These are phyloP conservation scores for Trichonephila clavata DNA, from an alignment of 1,140 invertebrate genomes.

Conservation along the genomic window DNA sequence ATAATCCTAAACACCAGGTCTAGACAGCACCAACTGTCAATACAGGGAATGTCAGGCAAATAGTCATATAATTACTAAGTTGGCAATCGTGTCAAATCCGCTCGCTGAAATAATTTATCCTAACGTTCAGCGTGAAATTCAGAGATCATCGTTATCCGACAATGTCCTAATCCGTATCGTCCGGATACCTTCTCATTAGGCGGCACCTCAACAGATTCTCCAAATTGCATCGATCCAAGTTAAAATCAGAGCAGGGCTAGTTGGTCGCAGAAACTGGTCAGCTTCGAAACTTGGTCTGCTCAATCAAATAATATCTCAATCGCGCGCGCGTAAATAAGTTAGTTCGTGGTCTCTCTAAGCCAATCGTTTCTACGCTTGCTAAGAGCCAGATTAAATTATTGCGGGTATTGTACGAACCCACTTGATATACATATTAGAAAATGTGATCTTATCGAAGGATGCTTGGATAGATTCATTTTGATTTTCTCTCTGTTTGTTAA, in stretches of 20 bases:
- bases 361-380: slow-evolving; percentile 43
- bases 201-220: slow-evolving; percentile 22
- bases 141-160: slow-evolving; percentile 29
- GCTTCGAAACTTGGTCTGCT: slow-evolving; percentile 56
- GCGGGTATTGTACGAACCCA: slow-evolving; percentile 29
- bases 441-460: slow-evolving; percentile 34
- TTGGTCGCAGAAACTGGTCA: slow-evolving; percentile 35
- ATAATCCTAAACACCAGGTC: slow-evolving; percentile 3
- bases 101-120: slow-evolving; percentile 45
- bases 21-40: slow-evolving; percentile 20
- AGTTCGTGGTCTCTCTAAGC: slow-evolving; percentile 28
- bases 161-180: slow-evolving; percentile 31
- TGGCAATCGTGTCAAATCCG: slow-evolving; percentile 47
- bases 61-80: slow-evolving; percentile 50
- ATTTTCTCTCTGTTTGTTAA: slow-evolving; percentile 20
- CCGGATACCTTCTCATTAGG: slow-evolving; percentile 33
- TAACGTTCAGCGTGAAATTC: slow-evolving; percentile 52
- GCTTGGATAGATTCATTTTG: not conserved
- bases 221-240: slow-evolving; percentile 38
- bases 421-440: slow-evolving; percentile 48
- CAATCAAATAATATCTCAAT: slow-evolving; percentile 65
- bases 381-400: slow-evolving; percentile 45
- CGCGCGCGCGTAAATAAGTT: slow-evolving; percentile 48
- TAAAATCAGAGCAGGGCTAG: slow-evolving; percentile 32
- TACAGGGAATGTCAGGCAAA: not conserved